A percentile compares a stretch with the other conserved stretches of the same genome.
Evolutionary conservation across 2,888 invertebrate genomes (phyloP).

Genomic region (Drosophila longiperda): DNA sequence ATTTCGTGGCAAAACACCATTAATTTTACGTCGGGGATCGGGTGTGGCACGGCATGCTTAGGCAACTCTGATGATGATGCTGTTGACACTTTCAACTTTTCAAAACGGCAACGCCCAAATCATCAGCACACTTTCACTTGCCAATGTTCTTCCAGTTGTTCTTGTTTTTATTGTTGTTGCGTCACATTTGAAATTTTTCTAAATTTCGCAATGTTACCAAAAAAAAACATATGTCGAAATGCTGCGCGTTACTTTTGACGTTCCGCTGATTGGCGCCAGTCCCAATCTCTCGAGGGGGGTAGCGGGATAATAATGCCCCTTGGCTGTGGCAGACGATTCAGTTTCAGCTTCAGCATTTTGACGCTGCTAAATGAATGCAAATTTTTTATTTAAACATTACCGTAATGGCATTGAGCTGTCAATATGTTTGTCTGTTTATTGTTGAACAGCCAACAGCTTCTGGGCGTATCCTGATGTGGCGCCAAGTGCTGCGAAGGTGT

Average conservation of each 20-base stretch:
- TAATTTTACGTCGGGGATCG: conserved; percentile 67
- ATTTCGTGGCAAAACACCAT: conserved; percentile 75
- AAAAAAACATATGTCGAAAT: conserved; percentile 71
- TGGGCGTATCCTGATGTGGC: conserved; percentile 14
- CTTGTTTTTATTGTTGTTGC: conserved; percentile 34
- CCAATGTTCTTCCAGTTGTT: conserved; percentile 28
- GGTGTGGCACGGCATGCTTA: conserved; percentile 29
- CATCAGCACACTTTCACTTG: conserved; percentile 65
- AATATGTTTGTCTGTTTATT: conserved; percentile 75
- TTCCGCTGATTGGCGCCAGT: conserved; percentile 66
- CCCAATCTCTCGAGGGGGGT: conserved; percentile 9
- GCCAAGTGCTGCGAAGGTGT: conserved; percentile 38
- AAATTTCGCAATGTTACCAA: conserved; percentile 69
- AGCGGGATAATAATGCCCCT: conserved; percentile 28
- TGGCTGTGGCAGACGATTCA: conserved; percentile 45
- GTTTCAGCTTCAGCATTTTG: conserved; percentile 15
- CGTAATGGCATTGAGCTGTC: conserved; percentile 77
- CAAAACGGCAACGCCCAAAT: conserved; percentile 60
- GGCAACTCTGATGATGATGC: conserved; percentile 58
- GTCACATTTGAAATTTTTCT: conserved; percentile 70
- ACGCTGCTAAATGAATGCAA: conserved; percentile 75
- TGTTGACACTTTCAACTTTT: conserved; percentile 56
- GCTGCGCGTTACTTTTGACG: conserved; percentile 62
- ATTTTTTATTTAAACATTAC: conserved; percentile 78
- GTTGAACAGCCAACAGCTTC: conserved; percentile 30